Evolutionary conservation across 2,888 invertebrate genomes (phyloP).

Genomic region (Phyto melanocephala): DNA sequence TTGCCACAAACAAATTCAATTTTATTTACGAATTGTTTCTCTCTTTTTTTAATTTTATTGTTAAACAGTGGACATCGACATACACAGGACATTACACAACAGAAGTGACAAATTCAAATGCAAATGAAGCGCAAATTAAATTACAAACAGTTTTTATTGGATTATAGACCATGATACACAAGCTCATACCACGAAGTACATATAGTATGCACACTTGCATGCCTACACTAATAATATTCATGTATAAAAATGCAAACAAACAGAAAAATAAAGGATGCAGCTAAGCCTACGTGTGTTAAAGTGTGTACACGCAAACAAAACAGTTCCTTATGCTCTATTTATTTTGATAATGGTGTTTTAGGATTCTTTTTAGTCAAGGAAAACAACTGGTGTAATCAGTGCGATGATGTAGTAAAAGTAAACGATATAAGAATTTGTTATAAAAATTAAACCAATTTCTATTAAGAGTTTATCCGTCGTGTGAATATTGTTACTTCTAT

Average conservation of each 20-base stretch:
- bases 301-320: not conserved
- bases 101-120: constrained; percentile 77
- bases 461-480: no score
- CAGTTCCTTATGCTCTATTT: no score
- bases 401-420: no score
- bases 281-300: constrained; percentile 56
- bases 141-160: constrained; percentile 79
- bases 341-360: no score
- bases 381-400: no score
- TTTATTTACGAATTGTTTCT: constrained; percentile 52
- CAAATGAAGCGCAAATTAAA: constrained; percentile 79
- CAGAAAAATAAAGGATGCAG: constrained; percentile 40
- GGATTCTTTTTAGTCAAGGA: no score
- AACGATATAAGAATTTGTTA: no score
- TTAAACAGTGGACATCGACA: constrained; percentile 55
- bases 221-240: not conserved
- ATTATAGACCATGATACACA: constrained; percentile 71
- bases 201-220: not conserved
- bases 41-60: constrained; percentile 43
- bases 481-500: no score
- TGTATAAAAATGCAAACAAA: constrained; percentile 30
- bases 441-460: no score
- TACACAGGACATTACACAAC: constrained; percentile 63
- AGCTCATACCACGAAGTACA: constrained; percentile 18
- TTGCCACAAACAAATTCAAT: constrained; percentile 40